Conservation (phyloP, 2,888 invertebrate genomes). For the Gandaritis pyraliata region DNA sequence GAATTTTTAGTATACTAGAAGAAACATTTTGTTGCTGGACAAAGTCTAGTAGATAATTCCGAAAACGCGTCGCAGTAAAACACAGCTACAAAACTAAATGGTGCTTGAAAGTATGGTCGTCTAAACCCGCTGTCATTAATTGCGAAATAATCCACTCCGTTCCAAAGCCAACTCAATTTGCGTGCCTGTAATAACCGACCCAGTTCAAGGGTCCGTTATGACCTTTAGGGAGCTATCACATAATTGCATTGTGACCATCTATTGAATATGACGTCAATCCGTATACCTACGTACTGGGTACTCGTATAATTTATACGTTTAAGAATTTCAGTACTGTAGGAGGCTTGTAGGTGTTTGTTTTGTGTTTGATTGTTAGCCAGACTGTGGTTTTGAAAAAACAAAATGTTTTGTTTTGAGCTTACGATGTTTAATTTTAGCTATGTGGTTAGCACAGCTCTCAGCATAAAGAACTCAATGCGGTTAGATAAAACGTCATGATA, state of each 20-base stretch:
- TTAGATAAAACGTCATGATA: too few species aligned
- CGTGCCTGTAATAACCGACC: slow-evolving; percentile 37
- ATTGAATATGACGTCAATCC: slow-evolving; percentile 38
- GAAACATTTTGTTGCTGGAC: not conserved
- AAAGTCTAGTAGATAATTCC: slow-evolving; percentile 15
- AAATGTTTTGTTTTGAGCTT: not conserved
- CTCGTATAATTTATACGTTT: not conserved
- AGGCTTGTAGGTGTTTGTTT: not conserved
- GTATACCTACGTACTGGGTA: not conserved
- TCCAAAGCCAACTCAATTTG: slow-evolving; percentile 40
- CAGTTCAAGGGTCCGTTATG: slow-evolving; percentile 30
- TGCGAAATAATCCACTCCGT: slow-evolving; percentile 34
- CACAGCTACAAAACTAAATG: slow-evolving; percentile 30
- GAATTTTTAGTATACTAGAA: too few species aligned
- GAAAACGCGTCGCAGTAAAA: slow-evolving; percentile 23
- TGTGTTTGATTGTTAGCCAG: too few species aligned
- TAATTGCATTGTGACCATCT: slow-evolving; percentile 36
- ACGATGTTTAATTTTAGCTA: too few species aligned
- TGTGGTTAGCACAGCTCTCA: too few species aligned
- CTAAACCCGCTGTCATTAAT: slow-evolving; percentile 34
- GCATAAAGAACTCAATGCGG: too few species aligned
- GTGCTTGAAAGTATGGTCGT: slow-evolving; percentile 31
- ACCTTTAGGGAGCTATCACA: slow-evolving; percentile 38
- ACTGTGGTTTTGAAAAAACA: not conserved
- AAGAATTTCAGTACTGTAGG: slow-evolving; percentile 9